Base-by-base conservation (phyloP, 1,140 invertebrate genomes). In the Drosophila punjabiensis region DNA sequence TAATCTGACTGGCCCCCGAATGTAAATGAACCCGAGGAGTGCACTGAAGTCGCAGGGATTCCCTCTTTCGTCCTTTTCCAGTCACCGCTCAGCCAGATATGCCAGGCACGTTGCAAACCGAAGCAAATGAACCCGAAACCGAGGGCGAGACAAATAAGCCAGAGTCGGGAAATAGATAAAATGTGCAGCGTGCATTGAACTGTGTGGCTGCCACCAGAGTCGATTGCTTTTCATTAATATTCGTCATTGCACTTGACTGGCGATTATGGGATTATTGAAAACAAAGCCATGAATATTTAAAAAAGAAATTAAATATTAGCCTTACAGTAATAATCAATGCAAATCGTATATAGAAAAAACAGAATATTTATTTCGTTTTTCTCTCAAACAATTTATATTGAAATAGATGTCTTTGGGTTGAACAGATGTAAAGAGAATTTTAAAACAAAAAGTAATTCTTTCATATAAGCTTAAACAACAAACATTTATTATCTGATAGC, bases 181-280 rank as follows among this genome's bases (percentile, higher is more conserved):
- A n/a, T 68, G 43, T 65, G 61, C 56, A 75, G 59, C 35, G 61
- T 67, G 82, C 67, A 78, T 60, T 81, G 60, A 81, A 81, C 68
- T 68, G 55, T 63, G 14, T 32, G 45, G 28, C 24, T 33, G 18
- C 41, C 14, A 45, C 10, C 37, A 32, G 20, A 14, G 30, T 41
- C 13, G 33, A 73, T 14, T n/a, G 47, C 33, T 7, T 67, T 33
- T 35, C 59, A 56, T 11, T 30, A 39, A 56, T 78, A 58, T 43
- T 50, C 30, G 20, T 41, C 52, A 48, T 55, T 48, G 63, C 52
- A 28, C n/a, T 39, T 64, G 33, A 9, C 16, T 41, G 62, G 24
- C 20, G 24, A 67, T 63, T 48, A 67, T 62, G 24, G 5, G 18
- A 62, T 63, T 28, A 62, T 61, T 3, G 16, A 18, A 61, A 35